Conservation (phyloP, 2,113 vertebrate genomes). For the Mus musculus region DNA sequence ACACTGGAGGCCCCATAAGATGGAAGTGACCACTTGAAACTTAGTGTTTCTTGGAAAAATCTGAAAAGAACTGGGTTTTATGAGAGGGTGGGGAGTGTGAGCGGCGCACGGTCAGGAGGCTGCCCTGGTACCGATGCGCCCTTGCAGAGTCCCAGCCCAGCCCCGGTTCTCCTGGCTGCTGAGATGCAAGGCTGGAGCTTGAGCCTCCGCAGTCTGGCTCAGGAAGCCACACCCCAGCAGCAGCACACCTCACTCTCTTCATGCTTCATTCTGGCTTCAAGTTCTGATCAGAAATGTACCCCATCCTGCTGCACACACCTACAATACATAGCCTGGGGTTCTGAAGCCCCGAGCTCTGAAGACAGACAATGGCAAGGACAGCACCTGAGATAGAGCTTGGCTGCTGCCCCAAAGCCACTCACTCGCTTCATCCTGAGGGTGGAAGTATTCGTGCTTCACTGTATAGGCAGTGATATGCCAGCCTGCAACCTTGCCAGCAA, state of each 20-base stretch:
- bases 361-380: not conserved
- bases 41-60: constrained; percentile 6
- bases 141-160: not conserved
- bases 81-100: not conserved
- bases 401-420: not conserved
- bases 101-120: not conserved
- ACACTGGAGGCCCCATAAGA: not conserved
- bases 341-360: not conserved
- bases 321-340: not conserved
- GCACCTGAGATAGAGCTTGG: not conserved
- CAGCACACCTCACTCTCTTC: not conserved
- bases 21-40: not conserved
- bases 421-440: not conserved
- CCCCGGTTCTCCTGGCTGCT: not conserved
- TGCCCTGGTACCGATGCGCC: not conserved
- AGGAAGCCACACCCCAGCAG: not conserved
- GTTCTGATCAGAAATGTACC: not conserved
- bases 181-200: not conserved
- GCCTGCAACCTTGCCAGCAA: not conserved
- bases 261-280: not conserved
- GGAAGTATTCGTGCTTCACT: not conserved
- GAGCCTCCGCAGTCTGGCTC: not conserved
- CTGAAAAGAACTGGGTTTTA: not conserved
- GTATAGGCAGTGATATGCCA: not conserved
- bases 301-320: not conserved